Base-by-base conservation (phyloP, 2,113 vertebrate species). In the Neomonachus schauinslandi region DNA sequence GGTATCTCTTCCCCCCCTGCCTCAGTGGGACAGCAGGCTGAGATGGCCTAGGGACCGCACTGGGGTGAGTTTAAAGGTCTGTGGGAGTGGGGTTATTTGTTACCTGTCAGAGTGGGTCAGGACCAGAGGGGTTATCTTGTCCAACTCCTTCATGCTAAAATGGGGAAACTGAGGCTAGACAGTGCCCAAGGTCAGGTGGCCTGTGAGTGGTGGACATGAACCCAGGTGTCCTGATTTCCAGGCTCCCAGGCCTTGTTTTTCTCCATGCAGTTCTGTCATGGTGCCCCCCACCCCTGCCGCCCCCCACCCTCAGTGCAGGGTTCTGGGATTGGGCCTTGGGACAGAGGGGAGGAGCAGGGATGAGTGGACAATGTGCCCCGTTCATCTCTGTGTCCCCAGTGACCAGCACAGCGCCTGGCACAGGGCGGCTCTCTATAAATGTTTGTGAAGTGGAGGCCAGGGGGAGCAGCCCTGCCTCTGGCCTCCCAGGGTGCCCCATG, bases 341-440 rank as follows among this genome's bases (percentile, higher is more conserved):
- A 42, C 31, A 33, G 51, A 61, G 71, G 80, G 57, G 83, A 53
- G 81, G 84, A 81, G 36, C 63, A 61, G 8, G 74, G 80, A 63
- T 2, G 22, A 82, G 49, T 74, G 57, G 76, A 98, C 97, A 98
- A 97, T 97, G 97, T 94, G 85, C 86, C 91, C 79, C 39, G 84
- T 97, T 98, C 94, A 96, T 96, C 91, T 95, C 93, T 77, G 67
- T 84, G 95, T 98, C 89, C 96, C 69, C 57, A 83, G 53, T 24
- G 59, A 28, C 84, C 85, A 42, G 94, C 95, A 93, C 92, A 92
- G 97, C 2, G 93, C 97, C 97, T 97, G 96, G 97, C 96, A 97
- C 97, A 80, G 77, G 92, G 89, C 3, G 14, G 81, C 22, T 80
- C 93, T 93, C 91, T 91, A 36, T 92, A 95, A 98, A 98, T 97